Evolutionary conservation across 2,888 invertebrate species (phyloP).

Genomic region (Cataglyphis altisquamis): DNA sequence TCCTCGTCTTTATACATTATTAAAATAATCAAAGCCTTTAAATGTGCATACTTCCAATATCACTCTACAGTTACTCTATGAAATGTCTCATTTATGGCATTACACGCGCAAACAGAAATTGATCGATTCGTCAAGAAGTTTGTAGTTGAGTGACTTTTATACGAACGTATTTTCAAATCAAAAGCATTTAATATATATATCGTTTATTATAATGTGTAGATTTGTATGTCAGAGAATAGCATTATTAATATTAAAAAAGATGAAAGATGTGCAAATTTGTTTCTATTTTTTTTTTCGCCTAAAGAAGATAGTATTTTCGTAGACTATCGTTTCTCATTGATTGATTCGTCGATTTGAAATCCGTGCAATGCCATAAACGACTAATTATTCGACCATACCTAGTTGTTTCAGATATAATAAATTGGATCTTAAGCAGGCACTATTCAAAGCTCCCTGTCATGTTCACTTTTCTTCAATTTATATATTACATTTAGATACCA

Average conservation of each 20-base stretch:
- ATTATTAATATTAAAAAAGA: conserved; percentile 11
- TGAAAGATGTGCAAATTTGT: background rate
- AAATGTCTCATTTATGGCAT: conserved; percentile 28
- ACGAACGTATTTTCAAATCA: background rate
- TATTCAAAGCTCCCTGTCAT: conserved; percentile 84
- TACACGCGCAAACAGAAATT: background rate
- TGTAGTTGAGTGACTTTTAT: background rate
- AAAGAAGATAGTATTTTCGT: background rate
- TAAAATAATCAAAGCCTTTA: conserved; percentile 51
- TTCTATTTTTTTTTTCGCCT: background rate
- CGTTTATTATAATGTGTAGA: background rate
- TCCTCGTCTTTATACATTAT: conserved; percentile 46
- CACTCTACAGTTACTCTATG: conserved; percentile 43
- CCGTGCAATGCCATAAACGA: conserved; percentile 16
- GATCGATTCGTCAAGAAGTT: background rate
- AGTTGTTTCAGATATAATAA: conserved; percentile 73
- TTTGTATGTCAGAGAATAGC: background rate
- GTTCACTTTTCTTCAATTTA: conserved; percentile 64
- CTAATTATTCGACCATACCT: conserved; percentile 65
- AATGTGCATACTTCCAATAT: conserved; percentile 40
- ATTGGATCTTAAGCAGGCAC: conserved; percentile 83
- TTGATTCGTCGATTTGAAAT: background rate
- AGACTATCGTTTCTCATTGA: background rate
- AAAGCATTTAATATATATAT: background rate
- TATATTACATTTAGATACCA: conserved; percentile 71